Percentiles rank a stretch among this genome's conserved stretches.
Evolutionary conservation across 2,888 invertebrate species (phyloP).

Genomic region (Eledona agricola): DNA sequence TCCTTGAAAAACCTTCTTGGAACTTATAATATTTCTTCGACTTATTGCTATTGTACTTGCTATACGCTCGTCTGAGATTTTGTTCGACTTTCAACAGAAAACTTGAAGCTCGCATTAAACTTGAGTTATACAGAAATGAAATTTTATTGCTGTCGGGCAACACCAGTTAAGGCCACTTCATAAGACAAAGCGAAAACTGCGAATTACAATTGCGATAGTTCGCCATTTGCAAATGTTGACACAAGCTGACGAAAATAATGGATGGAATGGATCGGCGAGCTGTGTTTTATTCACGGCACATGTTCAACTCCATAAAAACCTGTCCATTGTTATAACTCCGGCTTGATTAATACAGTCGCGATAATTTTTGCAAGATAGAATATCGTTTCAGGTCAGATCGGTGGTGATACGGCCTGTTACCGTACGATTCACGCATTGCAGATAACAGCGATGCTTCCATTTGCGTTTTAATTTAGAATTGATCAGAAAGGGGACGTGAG

Average conservation of each 20-base stretch:
- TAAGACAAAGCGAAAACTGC: slow-evolving; percentile 10
- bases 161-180: slow-evolving; percentile 3
- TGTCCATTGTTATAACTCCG: too few species aligned
- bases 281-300: too few species aligned
- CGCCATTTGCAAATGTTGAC: slow-evolving; percentile 2
- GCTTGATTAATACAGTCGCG: too few species aligned
- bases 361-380: slow-evolving; percentile 20
- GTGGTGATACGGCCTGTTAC: slow-evolving; percentile 30
- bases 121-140: slow-evolving; percentile 22
- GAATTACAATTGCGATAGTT: slow-evolving; percentile 4
- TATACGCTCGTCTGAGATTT: slow-evolving; percentile 25
- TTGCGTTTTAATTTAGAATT: slow-evolving; percentile 42
- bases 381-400: slow-evolving; percentile 15
- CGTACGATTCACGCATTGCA: slow-evolving; percentile 41
- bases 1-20: slow-evolving; percentile 37
- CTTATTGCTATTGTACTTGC: slow-evolving; percentile 15
- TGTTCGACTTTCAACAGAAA: slow-evolving; percentile 14
- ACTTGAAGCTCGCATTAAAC: slow-evolving; percentile 14
- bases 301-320: too few species aligned
- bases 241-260: slow-evolving; percentile 1
- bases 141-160: slow-evolving; percentile 16
- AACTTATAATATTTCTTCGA: slow-evolving; percentile 20
- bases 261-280: slow-evolving; percentile 1
- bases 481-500: slow-evolving; percentile 41
- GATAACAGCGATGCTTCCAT: slow-evolving; percentile 40